These are phyloP conservation scores for Mugil cephalus DNA, from an alignment of 2,113 vertebrate genomes.

Conservation along the genomic window DNA sequence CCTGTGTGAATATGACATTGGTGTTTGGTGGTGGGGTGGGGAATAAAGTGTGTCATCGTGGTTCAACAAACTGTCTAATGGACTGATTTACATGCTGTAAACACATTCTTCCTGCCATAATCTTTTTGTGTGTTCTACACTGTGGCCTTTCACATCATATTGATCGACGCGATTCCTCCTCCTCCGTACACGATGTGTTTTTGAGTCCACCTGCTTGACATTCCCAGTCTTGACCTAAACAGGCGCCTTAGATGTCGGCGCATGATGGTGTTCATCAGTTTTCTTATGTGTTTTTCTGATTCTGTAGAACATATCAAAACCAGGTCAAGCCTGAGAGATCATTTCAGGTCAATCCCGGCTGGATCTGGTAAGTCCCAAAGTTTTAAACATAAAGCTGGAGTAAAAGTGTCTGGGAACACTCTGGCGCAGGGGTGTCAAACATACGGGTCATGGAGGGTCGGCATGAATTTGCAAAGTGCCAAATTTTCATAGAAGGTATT, in stretches of 20 bases:
- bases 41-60: conserved; percentile 1
- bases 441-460: too few species aligned
- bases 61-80: conserved; percentile 34
- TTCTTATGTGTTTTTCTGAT: conserved; percentile 51
- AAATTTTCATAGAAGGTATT: too few species aligned
- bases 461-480: too few species aligned
- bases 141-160: background rate
- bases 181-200: background rate
- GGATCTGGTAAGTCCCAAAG: conserved; percentile 77
- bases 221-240: background rate
- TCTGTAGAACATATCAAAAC: conserved; percentile 63
- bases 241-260: background rate
- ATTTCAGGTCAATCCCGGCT: conserved; percentile 80
- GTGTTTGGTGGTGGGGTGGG: conserved; percentile 6
- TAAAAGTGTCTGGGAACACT: background rate
- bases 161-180: background rate
- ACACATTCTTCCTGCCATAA: background rate
- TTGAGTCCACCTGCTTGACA: background rate
- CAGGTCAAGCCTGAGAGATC: conserved; percentile 64
- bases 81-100: conserved; percentile 23
- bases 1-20: background rate
- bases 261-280: background rate
- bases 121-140: conserved; percentile 8
- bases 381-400: background rate
- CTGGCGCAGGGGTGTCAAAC: too few species aligned